Evolutionary conservation across 2,797 vertebrate genomes (phyloP).

Genomic region (Enteromius treurensis): DNA sequence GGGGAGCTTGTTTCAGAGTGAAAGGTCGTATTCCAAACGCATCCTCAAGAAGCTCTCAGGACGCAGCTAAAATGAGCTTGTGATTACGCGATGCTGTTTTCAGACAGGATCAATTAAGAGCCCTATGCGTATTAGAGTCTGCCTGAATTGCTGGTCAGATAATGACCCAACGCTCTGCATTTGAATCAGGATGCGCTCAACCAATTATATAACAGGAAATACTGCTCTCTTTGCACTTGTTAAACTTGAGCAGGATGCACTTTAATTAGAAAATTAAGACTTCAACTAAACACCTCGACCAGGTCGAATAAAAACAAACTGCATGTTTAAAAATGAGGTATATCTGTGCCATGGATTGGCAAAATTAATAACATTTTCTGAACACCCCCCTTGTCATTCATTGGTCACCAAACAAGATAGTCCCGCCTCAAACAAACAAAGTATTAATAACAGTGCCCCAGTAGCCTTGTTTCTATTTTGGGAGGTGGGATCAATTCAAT

Average conservation of each 20-base stretch:
- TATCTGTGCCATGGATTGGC: not conserved
- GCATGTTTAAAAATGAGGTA: not conserved
- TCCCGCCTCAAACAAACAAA: not conserved
- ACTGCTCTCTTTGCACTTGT: constrained; percentile 11
- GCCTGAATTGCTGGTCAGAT: constrained; percentile 67
- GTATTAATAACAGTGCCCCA: not conserved
- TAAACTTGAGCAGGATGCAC: constrained; percentile 21
- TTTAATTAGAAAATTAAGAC: constrained; percentile 15
- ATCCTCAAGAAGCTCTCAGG: constrained; percentile 63
- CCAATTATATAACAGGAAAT: constrained; percentile 46
- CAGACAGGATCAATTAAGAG: constrained; percentile 75
- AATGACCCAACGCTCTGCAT: constrained; percentile 67
- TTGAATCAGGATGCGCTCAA: constrained; percentile 62
- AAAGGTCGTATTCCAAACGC: constrained; percentile 75
- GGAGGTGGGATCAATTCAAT: too few relatives aligned
- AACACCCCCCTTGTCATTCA: not conserved
- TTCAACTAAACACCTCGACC: constrained; percentile 1
- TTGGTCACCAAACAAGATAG: not conserved
- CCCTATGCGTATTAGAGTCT: constrained; percentile 67
- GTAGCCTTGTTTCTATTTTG: not conserved
- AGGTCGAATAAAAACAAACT: not conserved
- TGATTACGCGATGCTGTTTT: constrained; percentile 70
- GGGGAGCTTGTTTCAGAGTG: constrained; percentile 55
- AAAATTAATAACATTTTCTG: not conserved
- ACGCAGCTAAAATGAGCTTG: constrained; percentile 67